A percentile compares a stretch with the other conserved stretches of the same genome.
Conservation (phyloP, 2,113 vertebrate genomes). For the Limnothrissa miodon region DNA sequence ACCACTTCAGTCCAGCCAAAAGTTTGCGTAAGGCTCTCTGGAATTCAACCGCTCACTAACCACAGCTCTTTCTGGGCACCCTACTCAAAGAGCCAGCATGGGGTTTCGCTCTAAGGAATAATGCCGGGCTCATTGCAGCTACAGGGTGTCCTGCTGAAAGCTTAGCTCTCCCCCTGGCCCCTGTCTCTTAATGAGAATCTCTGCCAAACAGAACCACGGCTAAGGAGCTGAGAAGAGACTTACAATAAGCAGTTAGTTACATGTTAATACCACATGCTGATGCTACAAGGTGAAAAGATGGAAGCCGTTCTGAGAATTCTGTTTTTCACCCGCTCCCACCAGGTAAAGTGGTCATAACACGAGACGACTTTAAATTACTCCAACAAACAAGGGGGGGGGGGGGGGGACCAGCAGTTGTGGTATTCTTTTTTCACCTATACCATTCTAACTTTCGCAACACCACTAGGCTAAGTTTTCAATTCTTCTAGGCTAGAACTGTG, state of each 20-base stretch:
- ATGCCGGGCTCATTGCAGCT: neutral
- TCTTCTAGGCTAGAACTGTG: neutral
- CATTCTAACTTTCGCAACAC: neutral
- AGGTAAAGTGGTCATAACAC: too few relatives aligned
- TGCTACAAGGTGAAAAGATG: neutral
- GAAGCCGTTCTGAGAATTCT: neutral
- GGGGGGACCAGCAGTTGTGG: neutral
- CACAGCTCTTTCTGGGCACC: neutral
- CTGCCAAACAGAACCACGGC: neutral
- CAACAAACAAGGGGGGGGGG: too few relatives aligned
- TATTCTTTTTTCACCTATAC: neutral
- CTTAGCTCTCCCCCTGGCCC: neutral
- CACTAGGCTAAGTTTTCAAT: neutral
- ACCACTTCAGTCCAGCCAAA: neutral
- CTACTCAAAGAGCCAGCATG: neutral
- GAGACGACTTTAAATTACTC: too few relatives aligned
- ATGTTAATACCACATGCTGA: neutral
- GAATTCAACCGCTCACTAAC: neutral
- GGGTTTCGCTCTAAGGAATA: neutral
- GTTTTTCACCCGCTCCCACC: neutral
- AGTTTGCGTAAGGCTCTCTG: conserved; percentile 13
- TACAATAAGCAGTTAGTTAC: conserved; percentile 5
- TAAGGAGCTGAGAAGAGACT: neutral
- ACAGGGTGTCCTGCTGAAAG: neutral
- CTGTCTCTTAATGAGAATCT: neutral